phyloP scores from a whole-genome alignment of 1,140 invertebrate genomes.

The Eueides isabella region DNA sequence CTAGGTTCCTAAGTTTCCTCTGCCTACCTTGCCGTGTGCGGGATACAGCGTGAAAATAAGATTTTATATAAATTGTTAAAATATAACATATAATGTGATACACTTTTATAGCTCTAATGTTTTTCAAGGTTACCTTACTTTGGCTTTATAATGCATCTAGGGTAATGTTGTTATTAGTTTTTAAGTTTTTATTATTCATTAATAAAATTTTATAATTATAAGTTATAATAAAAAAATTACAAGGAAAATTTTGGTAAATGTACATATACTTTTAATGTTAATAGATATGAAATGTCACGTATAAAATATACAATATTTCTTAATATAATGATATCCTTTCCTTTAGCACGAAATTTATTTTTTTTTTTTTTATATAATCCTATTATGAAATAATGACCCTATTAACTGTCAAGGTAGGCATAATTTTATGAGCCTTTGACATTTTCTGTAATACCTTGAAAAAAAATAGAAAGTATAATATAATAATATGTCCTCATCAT shows the following conservation, averaged over 20 bases:
- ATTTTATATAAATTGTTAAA: neutral
- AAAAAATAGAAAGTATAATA: constrained; percentile 10
- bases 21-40: too few species aligned
- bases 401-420: neutral
- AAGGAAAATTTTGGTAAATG: too few species aligned
- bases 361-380: neutral
- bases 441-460: constrained; percentile 13
- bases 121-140: neutral
- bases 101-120: neutral
- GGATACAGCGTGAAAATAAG: too few species aligned
- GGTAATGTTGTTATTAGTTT: neutral
- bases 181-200: neutral
- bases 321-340: too few species aligned
- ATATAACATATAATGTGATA: neutral
- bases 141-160: constrained; percentile 9
- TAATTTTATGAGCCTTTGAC: neutral
- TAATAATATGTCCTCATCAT: neutral
- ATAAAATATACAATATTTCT: too few species aligned
- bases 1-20: too few species aligned
- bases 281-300: too few species aligned
- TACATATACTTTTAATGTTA: too few species aligned
- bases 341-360: too few species aligned
- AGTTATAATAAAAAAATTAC: too few species aligned
- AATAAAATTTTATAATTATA: neutral
- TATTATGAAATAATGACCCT: neutral